Evolutionary conservation across 2,113 vertebrate species (phyloP), one percentile per base, ranked within the genome.

Genomic region (Cyrtonyx montezumae): DNA sequence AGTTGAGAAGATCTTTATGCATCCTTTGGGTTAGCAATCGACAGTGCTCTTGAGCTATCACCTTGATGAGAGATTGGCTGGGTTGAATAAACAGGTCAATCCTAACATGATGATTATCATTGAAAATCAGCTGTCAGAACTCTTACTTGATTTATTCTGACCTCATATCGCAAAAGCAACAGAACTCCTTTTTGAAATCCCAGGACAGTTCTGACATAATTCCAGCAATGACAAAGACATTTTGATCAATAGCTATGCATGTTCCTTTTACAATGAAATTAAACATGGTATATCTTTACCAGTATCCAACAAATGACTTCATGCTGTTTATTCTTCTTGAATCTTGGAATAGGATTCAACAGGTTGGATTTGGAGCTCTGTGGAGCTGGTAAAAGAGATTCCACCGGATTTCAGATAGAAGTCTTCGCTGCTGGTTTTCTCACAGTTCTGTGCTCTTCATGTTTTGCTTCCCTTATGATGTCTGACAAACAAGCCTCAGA

Each of bases 101-200:
- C 77, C 66, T 85, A 96, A 95, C 82, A 90, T 76, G 88, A 95
- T 86, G 91, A 94, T 94, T 92, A 93, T 91, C 68, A 81, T 66
- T 83, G 82, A 91, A 90, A 92, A 95, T 92, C 90, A 94, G 90
- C 79, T 94, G 94, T 95, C 91, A 95, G 87, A 94, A 42, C 51
- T 68, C 73, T 74, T 83, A 22, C 53, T 93, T 96, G 90, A 95
- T 94, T 93, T 94, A 95, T 93, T 95, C 93, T 95, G 94, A 93
- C 82, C 90, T 94, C 82, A 68, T 65, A 93, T 91, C 79, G 62
- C 36, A 76, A 89, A 94, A 94, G 76, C 62, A 90, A 93, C 85
- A 90, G 1, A 23, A 96, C 89, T 94, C 76, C 53, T 85, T 96
- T 82, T 85, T 79, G 82, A 90, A 96, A 92, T 84, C 76, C 58